Evolutionary conservation across 2,888 invertebrate species (phyloP), one percentile per base, ranked within the genome.

Genomic region (Nymphalis polychloros): DNA sequence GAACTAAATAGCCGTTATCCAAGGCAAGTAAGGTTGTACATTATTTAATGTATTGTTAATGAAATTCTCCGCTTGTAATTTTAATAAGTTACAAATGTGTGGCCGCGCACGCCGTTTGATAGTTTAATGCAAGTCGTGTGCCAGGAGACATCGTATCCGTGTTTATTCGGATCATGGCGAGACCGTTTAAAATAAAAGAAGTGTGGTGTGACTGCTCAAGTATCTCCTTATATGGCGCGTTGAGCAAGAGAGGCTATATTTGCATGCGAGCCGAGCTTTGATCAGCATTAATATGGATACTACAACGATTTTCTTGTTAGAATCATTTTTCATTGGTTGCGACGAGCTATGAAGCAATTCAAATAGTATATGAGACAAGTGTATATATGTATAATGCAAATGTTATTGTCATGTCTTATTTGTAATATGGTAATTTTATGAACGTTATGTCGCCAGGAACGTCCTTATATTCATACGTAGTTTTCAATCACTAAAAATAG

Each of bases 181-280:
- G 19, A 49, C 6, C 49, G 57, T 57, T 35, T 57, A n/a, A 35
- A 57, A 57, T 57, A 57, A 57, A 57, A 57, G 53, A 49, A 53
- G 57, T 57, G 57, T 17, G 55, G 55, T 55, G 55, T 31, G 35
- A 57, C 57, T 57, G 35, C 57, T 19, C 57, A n/a, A 19, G 57
- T 27, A 27, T 31, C n/a, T 35, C 57, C 57, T 35, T 57, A 57
- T 57, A 57, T 19, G 57, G 57, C 17, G n/a, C 19, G 41, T 57
- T 35, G 35, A 57, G 57, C 41, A 57, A 35, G 55, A 55, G 31
- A 55, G 31, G 31, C n/a, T 57, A 19, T 13, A 41, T 57, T 57
- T 57, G 57, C 35, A 57, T 57, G 57, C 57, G 57, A 31, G 35
- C 35, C 27, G 53, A 57, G 57, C 57, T 57, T 57, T 57, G 57